Percentiles rank a stretch among this genome's conserved stretches.
phyloP scores from a whole-genome alignment of 2,888 invertebrate species.

The Sinelater perroti region DNA sequence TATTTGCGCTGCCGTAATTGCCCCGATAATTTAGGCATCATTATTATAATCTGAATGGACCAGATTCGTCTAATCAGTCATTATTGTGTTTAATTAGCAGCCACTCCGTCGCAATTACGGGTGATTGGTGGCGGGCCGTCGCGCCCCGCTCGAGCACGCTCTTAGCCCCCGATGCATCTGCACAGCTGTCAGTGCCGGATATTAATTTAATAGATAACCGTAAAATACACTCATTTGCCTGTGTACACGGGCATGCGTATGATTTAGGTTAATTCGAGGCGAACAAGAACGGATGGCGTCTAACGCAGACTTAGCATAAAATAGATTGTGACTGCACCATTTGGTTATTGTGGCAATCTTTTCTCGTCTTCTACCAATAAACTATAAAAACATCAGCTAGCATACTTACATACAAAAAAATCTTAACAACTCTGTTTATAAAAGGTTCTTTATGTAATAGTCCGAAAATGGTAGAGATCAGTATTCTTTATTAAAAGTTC shows the following conservation, averaged over 20 bases:
- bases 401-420: too few species aligned
- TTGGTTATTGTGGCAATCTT: too few species aligned
- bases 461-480: too few species aligned
- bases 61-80: constrained; percentile 38
- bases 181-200: constrained; percentile 11
- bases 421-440: too few species aligned
- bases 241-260: not conserved
- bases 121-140: constrained; percentile 37
- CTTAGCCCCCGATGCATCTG: constrained; percentile 19
- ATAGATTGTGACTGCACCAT: too few species aligned
- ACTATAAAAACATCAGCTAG: too few species aligned
- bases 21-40: constrained; percentile 43
- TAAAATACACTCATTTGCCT: constrained; percentile 1
- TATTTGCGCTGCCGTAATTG: constrained; percentile 40
- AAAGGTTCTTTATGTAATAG: too few species aligned
- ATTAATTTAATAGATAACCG: constrained; percentile 20
- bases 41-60: constrained; percentile 37
- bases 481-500: too few species aligned
- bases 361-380: too few species aligned
- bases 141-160: constrained; percentile 12
- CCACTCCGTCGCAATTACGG: constrained; percentile 45
- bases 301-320: not conserved
- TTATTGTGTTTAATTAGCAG: constrained; percentile 45
- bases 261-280: not conserved
- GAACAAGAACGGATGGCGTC: too few species aligned